Base-by-base conservation (phyloP, 1,140 invertebrate genomes). In the Drosophila neocordata region DNA sequence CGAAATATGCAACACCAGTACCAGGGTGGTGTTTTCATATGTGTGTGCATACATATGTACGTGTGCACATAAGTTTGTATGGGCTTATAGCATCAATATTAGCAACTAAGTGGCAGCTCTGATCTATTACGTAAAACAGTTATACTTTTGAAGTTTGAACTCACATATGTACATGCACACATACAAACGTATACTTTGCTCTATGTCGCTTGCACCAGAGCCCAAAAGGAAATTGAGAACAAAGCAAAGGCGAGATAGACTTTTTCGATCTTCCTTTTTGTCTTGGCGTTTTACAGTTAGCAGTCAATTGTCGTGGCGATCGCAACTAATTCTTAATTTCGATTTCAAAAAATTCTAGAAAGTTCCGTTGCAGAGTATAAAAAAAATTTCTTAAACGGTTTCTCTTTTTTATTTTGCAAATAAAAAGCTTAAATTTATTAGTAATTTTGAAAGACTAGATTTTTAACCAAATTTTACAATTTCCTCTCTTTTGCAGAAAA, bases 401-500 rank as follows among this genome's bases (percentile, higher is more conserved):
- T 13, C 20, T 65, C 27, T 57, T 20, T 22, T 38, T 3, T 1
- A 12, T 4, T 24, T 51, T 20, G 22, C 56, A 11, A 11, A 4
- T 11, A 35, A 34, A 18, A 20, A 20, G 6, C 15, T 57, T 18
- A 35, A 69, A 41, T 52, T 37, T 58, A 18, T 61, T 74, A 57
- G 24, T 31, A 48, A 31, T 56, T 56, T 41, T n/a, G 1, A 15
- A 11, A 20, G 12, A 57, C n/a, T 59, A 55, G 60, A 68, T 63
- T 18, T n/a, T 5, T 11, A 35, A 61, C 27, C 7, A 0, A 6
- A 6, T 55, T 52, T 48, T 37, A 41, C 4, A 0, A 57, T 38
- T 37, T 52, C 6, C 57, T 18, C 38, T 24, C 65, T 38, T 51
- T 88, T 88, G 52, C 79, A 88, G 83, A 88, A 69, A 87, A 73